Evolutionary conservation across 2,888 invertebrate genomes (phyloP).

Genomic region (Meteorus colon): DNA sequence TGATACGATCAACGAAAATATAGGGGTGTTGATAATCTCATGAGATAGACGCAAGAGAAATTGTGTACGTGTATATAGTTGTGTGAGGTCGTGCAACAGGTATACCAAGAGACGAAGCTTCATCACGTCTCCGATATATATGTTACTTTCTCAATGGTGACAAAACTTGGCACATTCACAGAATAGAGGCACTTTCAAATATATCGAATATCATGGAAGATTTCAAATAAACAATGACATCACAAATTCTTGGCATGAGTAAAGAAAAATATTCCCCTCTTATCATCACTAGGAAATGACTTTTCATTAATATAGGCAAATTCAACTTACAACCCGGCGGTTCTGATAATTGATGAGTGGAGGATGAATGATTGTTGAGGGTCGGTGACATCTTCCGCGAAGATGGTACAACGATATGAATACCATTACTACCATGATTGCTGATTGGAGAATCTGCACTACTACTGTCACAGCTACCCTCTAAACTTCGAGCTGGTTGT

Average conservation of each 20-base stretch:
- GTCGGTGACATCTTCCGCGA: constrained; percentile 73
- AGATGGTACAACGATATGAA: constrained; percentile 64
- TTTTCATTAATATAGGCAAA: neutral
- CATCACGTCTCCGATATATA: neutral
- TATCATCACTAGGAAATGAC: no score
- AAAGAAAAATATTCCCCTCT: no score
- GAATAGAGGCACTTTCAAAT: neutral
- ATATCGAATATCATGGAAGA: neutral
- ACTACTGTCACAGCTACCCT: constrained; percentile 77
- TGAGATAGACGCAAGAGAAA: neutral
- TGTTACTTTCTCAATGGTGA: neutral
- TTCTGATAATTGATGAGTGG: constrained; percentile 51
- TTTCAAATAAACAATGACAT: constrained; percentile 10
- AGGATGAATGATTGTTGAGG: constrained; percentile 50
- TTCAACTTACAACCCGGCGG: constrained; percentile 52
- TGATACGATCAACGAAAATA: neutral
- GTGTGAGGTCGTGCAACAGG: neutral
- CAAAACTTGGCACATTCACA: neutral
- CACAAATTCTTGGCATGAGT: no score
- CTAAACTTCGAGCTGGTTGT: constrained; percentile 59
- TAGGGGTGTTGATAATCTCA: neutral
- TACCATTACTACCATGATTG: constrained; percentile 65
- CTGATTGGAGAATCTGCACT: constrained; percentile 77
- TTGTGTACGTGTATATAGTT: neutral
- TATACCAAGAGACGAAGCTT: neutral